Evolutionary conservation across 2,888 invertebrate genomes (phyloP).

Genomic region (Drosophila borborema): DNA sequence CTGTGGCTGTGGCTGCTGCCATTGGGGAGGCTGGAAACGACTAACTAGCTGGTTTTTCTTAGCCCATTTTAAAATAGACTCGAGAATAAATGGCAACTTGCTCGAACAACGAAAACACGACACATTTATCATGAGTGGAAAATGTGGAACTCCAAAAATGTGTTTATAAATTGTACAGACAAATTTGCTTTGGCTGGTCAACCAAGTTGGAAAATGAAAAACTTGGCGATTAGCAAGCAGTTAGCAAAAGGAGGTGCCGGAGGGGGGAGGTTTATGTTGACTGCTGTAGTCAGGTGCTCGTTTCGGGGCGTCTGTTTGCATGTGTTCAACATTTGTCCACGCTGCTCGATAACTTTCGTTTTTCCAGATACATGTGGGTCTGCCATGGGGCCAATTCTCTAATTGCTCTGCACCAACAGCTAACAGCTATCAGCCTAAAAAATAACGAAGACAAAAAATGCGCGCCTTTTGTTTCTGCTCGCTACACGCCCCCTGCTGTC

Average conservation of each 20-base stretch:
- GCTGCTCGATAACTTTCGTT: conserved; percentile 69
- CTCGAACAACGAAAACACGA: conserved; percentile 63
- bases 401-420: conserved; percentile 65
- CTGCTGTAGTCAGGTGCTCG: conserved; percentile 22
- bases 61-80: conserved; percentile 36
- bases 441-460: neutral
- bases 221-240: conserved; percentile 49
- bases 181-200: conserved; percentile 48
- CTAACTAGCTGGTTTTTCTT: conserved; percentile 9
- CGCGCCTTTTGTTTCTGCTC: neutral
- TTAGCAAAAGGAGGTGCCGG: conserved; percentile 4
- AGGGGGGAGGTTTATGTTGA: neutral
- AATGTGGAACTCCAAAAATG: conserved; percentile 45
- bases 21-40: neutral
- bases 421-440: neutral
- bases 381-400: conserved; percentile 63
- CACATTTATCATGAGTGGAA: conserved; percentile 71
- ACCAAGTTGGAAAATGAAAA: conserved; percentile 5
- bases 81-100: conserved; percentile 72
- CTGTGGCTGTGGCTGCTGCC: conserved; percentile 5
- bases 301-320: conserved; percentile 57
- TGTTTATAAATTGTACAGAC: conserved; percentile 56
- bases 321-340: conserved; percentile 75
- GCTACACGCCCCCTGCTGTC: neutral
- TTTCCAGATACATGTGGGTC: conserved; percentile 27